Evolutionary conservation across 2,797 vertebrate genomes (phyloP), one percentile per base, ranked within the genome.

Genomic region (Heterohyrax brucei): DNA sequence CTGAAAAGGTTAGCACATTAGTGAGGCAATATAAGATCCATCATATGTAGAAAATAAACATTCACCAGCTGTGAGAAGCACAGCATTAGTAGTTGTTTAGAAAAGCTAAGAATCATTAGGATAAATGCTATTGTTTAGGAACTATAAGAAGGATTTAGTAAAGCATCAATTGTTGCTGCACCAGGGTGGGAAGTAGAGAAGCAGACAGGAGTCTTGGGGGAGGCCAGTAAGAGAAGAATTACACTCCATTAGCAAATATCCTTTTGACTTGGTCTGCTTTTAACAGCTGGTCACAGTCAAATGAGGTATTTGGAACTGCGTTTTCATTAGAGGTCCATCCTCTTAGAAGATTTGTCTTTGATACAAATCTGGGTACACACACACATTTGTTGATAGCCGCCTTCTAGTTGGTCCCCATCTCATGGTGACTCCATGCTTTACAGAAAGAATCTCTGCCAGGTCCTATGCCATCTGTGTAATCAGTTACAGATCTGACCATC

Each of bases 21-120:
- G 0, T 53, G 28, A 79, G 87, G 18, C 22, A 48, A 92, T 93
- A 12, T 79, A 70, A 86, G 16, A 24, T 50, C 89, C 48, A 79
- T 28, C 33, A 87, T 0, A 80, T 61, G 48, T 83, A 75, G 46
- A 89, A 92, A 97, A 97, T 66, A 48, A 89, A 92, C 90, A 39
- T 28, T 68, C 28, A 12, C 70, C 64, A 76, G 4, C 3, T 86
- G 50, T 72, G 30, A 93, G 62, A 73, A 91, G 86, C 70, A 78
- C 2, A 77, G 6, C 8, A 70, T 89, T 84, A 93, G 26, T 6
- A 50, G 30, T 48, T 95, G n/a, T 48, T 89, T 92, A 7, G 50
- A 82, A 93, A 96, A 94, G 39, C 4, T 62, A 94, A 88, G 39
- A 68, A 18, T 95, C 26, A 44, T 28, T 19, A 91, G 33, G 14